These are phyloP conservation scores for Meloidogyne chitwoodi DNA, from an alignment of 1,140 invertebrate species.

Conservation along the genomic window DNA sequence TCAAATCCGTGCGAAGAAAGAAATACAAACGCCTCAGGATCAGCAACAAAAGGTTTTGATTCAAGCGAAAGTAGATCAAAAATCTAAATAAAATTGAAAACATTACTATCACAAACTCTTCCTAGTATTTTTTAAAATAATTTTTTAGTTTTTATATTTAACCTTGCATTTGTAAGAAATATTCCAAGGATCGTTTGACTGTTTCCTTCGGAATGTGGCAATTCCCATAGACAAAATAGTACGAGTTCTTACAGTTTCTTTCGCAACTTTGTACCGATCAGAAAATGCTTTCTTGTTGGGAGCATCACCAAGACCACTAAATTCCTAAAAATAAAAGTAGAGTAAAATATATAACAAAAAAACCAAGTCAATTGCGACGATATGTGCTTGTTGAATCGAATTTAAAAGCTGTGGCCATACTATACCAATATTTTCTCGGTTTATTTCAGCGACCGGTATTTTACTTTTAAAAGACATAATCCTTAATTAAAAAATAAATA, in stretches of 20 bases:
- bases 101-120: slow-evolving; percentile 8
- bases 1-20: slow-evolving; percentile 35
- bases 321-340: slow-evolving; percentile 17
- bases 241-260: slow-evolving; percentile 15
- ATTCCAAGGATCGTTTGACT: not conserved
- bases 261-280: slow-evolving; percentile 14
- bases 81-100: slow-evolving; percentile 13
- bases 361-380: slow-evolving; percentile 29
- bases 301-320: slow-evolving; percentile 30
- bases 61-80: slow-evolving; percentile 32
- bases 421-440: slow-evolving; percentile 16
- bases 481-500: not conserved
- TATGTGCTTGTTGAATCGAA: slow-evolving; percentile 12
- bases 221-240: slow-evolving; percentile 28
- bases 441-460: slow-evolving; percentile 25
- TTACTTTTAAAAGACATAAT: not conserved
- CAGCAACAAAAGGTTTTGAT: slow-evolving; percentile 29
- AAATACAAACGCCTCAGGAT: slow-evolving; percentile 31
- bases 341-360: slow-evolving; percentile 18
- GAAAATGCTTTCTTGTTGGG: not conserved
- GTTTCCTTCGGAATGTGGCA: slow-evolving; percentile 20
- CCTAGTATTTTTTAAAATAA: not conserved
- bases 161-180: slow-evolving; percentile 28
- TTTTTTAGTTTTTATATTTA: not conserved
- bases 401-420: slow-evolving; percentile 24